Percentiles rank a stretch among this genome's conserved stretches.
Conservation (phyloP, 2,797 vertebrate species). For the Schizopygopsis pylzovi region DNA sequence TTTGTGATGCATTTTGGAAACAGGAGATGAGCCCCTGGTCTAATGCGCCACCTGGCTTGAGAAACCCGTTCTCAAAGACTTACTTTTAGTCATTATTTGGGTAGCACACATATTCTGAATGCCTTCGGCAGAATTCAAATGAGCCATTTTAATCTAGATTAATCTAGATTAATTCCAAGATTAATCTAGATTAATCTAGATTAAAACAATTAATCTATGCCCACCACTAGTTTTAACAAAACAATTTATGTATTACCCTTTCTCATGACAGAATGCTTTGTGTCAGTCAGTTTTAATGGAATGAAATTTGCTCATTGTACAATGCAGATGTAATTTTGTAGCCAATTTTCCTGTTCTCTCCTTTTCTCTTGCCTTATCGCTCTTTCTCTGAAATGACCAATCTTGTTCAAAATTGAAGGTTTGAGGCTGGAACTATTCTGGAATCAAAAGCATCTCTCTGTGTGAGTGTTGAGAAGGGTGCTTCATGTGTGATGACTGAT, state of each 20-base stretch:
- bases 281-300: not conserved
- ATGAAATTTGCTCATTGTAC: not conserved
- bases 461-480: not conserved
- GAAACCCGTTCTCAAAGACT: too few relatives aligned
- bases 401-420: constrained; percentile 10
- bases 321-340: not conserved
- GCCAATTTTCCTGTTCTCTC: not conserved
- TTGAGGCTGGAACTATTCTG: not conserved
- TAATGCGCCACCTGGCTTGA: too few relatives aligned
- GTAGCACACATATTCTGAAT: too few relatives aligned
- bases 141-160: too few relatives aligned
- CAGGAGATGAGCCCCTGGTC: too few relatives aligned
- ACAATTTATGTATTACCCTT: not conserved
- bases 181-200: too few relatives aligned
- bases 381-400: not conserved
- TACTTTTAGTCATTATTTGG: too few relatives aligned
- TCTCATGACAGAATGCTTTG: not conserved
- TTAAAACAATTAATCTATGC: too few relatives aligned
- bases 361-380: not conserved
- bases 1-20: too few relatives aligned
- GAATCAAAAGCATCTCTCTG: not conserved
- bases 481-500: not conserved
- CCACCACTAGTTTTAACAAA: too few relatives aligned
- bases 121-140: too few relatives aligned
- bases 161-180: too few relatives aligned